These are phyloP conservation scores for Drosophila elegans DNA, from an alignment of 1,140 invertebrate genomes.

Conservation along the genomic window DNA sequence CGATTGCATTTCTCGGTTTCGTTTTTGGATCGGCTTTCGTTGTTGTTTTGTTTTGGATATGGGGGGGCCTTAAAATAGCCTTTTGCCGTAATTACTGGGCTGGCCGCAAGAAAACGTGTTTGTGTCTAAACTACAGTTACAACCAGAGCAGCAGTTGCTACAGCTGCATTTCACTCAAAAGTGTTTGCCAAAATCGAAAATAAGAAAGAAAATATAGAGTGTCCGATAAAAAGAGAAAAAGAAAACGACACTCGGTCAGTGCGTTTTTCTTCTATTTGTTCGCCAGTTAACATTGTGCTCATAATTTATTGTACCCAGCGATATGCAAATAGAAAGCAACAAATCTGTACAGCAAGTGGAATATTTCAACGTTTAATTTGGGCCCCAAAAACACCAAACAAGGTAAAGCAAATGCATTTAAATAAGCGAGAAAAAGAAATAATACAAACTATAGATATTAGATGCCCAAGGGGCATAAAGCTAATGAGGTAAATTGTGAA, in stretches of 20 bases:
- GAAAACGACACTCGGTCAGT: slow-evolving; percentile 53
- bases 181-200: slow-evolving; percentile 38
- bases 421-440: slow-evolving; percentile 18
- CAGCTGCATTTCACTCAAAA: slow-evolving; percentile 61
- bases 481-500: slow-evolving; percentile 74
- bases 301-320: slow-evolving; percentile 59
- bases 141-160: slow-evolving; percentile 22
- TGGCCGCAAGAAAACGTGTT: slow-evolving; percentile 49
- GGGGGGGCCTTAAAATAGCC: slow-evolving; percentile 29
- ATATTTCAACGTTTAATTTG: slow-evolving; percentile 39
- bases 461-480: slow-evolving; percentile 2
- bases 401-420: slow-evolving; percentile 52
- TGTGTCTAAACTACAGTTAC: slow-evolving; percentile 36
- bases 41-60: slow-evolving; percentile 28
- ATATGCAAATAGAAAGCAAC: slow-evolving; percentile 71
- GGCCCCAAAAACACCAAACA: slow-evolving; percentile 8
- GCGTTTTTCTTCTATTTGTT: slow-evolving; percentile 61
- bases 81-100: slow-evolving; percentile 60
- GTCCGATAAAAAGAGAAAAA: slow-evolving; percentile 1
- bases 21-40: slow-evolving; percentile 48
- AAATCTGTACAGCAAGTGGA: slow-evolving; percentile 52
- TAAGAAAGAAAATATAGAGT: slow-evolving; percentile 34
- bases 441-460: slow-evolving; percentile 5
- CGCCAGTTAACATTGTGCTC: slow-evolving; percentile 72
- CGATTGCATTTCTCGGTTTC: slow-evolving; percentile 12